These are phyloP conservation scores for Falco peregrinus DNA, from an alignment of 2,797 vertebrate species.

Conservation along the genomic window DNA sequence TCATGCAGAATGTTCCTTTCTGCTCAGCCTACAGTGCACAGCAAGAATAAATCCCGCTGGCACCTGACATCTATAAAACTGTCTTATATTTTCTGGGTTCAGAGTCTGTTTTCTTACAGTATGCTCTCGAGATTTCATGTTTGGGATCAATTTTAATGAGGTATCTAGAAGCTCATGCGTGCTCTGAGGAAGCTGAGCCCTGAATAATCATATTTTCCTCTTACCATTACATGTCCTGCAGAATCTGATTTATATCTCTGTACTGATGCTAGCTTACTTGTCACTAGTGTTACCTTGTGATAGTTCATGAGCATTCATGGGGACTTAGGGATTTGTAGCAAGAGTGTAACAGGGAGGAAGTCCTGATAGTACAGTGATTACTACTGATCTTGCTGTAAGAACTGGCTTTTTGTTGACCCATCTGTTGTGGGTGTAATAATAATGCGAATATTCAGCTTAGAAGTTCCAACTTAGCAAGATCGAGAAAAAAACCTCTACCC, in stretches of 20 bases:
- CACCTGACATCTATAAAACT: neutral
- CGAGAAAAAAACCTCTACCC: neutral
- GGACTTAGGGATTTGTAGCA: neutral
- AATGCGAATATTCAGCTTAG: neutral
- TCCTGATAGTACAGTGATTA: neutral
- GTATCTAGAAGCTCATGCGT: neutral
- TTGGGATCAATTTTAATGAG: slow-evolving; percentile 5
- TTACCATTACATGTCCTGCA: neutral
- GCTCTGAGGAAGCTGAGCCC: neutral
- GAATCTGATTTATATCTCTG: neutral
- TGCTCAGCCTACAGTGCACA: neutral
- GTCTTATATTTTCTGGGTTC: neutral
- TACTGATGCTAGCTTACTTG: neutral
- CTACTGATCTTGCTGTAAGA: neutral
- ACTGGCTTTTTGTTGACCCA: neutral
- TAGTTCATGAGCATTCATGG: neutral
- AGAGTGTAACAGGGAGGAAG: neutral
- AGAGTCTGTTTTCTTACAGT: neutral
- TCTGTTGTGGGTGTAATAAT: neutral
- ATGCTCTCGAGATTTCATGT: neutral
- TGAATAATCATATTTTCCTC: neutral
- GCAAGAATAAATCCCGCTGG: slow-evolving; percentile 12
- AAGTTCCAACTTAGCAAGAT: neutral
- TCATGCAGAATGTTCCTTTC: neutral
- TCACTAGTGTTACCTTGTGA: neutral